Evolutionary conservation across 53 echinoderm and acorn worm species (phyloP).

Genomic region (Arbacia lixula): DNA sequence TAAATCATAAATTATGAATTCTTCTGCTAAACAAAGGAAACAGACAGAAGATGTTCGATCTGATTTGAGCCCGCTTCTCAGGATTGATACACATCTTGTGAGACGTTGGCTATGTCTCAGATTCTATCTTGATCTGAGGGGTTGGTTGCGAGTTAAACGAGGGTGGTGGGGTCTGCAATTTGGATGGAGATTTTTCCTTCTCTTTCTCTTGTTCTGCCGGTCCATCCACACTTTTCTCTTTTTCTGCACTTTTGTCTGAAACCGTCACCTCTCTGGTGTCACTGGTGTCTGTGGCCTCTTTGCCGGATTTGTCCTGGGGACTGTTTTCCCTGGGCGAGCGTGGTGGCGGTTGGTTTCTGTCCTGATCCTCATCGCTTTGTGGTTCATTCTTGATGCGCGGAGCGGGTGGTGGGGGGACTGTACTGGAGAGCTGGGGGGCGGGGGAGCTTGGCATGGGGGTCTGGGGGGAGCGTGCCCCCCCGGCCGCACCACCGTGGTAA

Average conservation of each 20-base stretch:
- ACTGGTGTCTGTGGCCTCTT: neutral
- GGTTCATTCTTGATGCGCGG: slow-evolving; percentile 32
- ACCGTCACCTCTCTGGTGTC: neutral
- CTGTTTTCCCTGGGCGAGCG: neutral
- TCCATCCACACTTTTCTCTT: neutral
- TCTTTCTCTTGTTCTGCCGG: neutral
- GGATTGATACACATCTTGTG: no score
- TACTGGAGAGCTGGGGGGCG: slow-evolving; percentile 34
- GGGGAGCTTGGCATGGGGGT: slow-evolving; percentile 35
- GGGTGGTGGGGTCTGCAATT: neutral
- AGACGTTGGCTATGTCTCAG: neutral
- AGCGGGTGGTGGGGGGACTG: neutral
- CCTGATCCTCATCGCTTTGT: slow-evolving; percentile 16
- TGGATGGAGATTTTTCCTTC: neutral
- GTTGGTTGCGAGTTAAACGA: neutral
- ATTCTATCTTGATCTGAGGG: slow-evolving; percentile 43
- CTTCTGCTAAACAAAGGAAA: no score
- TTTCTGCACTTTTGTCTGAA: neutral
- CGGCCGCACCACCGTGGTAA: neutral
- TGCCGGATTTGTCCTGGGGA: neutral
- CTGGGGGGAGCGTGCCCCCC: slow-evolving; percentile 15
- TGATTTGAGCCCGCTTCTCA: no score
- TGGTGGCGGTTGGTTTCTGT: neutral
- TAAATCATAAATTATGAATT: no score
- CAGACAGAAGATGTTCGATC: no score